Base-by-base conservation (phyloP, 2,113 vertebrate species). In the Prietella phreatophila region DNA sequence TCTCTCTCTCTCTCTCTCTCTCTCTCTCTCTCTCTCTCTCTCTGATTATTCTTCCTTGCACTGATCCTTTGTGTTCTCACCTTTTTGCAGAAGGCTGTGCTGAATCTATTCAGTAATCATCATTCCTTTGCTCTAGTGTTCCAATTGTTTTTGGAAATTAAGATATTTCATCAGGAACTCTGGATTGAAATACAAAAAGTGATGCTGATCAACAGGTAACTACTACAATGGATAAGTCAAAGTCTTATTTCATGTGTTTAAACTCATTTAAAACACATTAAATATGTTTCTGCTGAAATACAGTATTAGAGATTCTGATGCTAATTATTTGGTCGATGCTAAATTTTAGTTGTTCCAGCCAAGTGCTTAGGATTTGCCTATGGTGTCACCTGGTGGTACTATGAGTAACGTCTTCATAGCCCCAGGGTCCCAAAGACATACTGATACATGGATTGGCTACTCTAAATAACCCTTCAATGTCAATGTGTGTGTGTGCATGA, bases 81-180 rank as follows among this genome's bases (percentile, higher is more conserved):
- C 67, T 73, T 36, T 73, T 36, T 85, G 8, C 75, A 78, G 30
- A 73, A 85, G 60, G 30, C 53, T 85, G 30, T 58, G 5, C 30
- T 73, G 50, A 85, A 73, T 33, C 50, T 73, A 63, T 55, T 83
- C 58, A 82, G 81, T 79, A 30, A 79, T 79, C 83, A 61, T 4
- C 60, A 60, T 17, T 80, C 61, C 14, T 63, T 27, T 86, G 47
- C 36, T 39, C 20, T n/a, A 19, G 85, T 33, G 76, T n/a, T 80
- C 73, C 4, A 27, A 58, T 85, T 73, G 27, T 27, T 55, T 79
- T 55, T n/a, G 10, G 50, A 79, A 79, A 55, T 79, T 2, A 30
- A 55, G 5, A 0, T 30, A 30, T 79, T 55, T 30, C 50, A 79
- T 55, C 50, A 30, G 76, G 6, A n/a, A 19, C 50, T 55, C 30